Base-by-base conservation (phyloP, 2,797 vertebrate species). In the Leptodactylus fallax region DNA sequence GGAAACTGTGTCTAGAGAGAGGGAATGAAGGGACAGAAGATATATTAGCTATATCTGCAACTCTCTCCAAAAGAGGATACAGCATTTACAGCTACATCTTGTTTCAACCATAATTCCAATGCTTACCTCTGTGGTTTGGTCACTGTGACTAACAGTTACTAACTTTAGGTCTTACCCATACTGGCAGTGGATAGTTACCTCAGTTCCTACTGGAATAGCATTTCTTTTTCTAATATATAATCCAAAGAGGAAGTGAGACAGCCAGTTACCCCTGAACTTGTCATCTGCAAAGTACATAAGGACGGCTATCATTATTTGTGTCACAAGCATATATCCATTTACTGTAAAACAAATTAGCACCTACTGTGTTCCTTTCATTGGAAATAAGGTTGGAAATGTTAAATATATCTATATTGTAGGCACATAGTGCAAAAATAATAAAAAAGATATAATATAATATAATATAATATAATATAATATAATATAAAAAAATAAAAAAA, bases 201-300 rank as follows among this genome's bases (percentile, higher is more conserved):
- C 71, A 49, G 71, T 74, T 74, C 45, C 71, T 74, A 47, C 71
- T 49, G 71, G 71, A 74, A 74, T 74, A 74, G 71, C 8, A 74
- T 21, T 49, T 47, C 45, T 74, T 74, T 74, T 74, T 74, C 71
- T 74, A 74, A 74, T 74, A 74, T 74, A 74, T 74, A 74, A 74
- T 74, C 45, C 71, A 11, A 49, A 74, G 71, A 47, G 71, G 71
- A 74, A 74, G 71, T 21, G 36, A 74, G 71, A 74, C 71, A 74
- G 45, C 11, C 71, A 21, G 36, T 21, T 74, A 49, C 36, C 71
- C 71, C 17, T 21, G 69, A 47, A 19, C 36, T 47, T 72, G 36
- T 72, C 36, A 10, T 72, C 36, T 47, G 27, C 69, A 72, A 45
- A 72, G 3, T 45, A 47, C 69, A 72, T 45, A 72, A 72, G 69